Evolutionary conservation across 2,797 vertebrate genomes (phyloP), one percentile per base, ranked within the genome.

Genomic region (Momotus momota): DNA sequence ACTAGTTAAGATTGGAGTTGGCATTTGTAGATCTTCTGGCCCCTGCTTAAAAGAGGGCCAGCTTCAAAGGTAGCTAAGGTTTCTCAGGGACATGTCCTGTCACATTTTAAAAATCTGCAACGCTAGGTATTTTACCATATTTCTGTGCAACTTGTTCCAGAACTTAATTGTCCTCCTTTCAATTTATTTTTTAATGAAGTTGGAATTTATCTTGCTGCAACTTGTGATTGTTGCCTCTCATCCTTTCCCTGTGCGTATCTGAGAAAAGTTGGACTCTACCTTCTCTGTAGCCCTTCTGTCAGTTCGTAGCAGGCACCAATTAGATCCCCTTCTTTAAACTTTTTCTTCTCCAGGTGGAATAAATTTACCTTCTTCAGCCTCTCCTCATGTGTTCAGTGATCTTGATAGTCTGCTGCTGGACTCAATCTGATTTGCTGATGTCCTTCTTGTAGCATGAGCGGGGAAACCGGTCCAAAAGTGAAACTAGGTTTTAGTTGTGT

Each of bases 51-150:
- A 88, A 93, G 57, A 71, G 25, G 70, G 23, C 21, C 69, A 88
- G 2, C 46, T 81, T 96, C 94, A 91, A 92, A 96, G 70, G 74
- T 45, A 93, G 74, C 46, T 45, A 7, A 93, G 70, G 78, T 83
- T 78, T 90, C 91, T 95, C 77, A 78, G 84, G 83, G 66, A 65
- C 77, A 61, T 64, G 41, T 88, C 90, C 96, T 96, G 78, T 81
- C 74, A 94, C 12, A 27, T 86, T 84, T 89, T 89, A 41, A 81
- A 90, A 92, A 67, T 86, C 90, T 92, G 60, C 49, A 72, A 81
- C 54, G 51, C 75, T 77, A 81, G 54, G 7, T 89, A 38, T 94
- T 95, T 86, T 62, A 60, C 43, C 40, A 33, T 52, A 49, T 79
- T 74, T 88, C 81, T 89, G 46, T 85, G 66, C 74, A 81, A n/a